Base-by-base conservation (phyloP, 92 coral and sea anemone species). In the Bergia puertoricense region DNA sequence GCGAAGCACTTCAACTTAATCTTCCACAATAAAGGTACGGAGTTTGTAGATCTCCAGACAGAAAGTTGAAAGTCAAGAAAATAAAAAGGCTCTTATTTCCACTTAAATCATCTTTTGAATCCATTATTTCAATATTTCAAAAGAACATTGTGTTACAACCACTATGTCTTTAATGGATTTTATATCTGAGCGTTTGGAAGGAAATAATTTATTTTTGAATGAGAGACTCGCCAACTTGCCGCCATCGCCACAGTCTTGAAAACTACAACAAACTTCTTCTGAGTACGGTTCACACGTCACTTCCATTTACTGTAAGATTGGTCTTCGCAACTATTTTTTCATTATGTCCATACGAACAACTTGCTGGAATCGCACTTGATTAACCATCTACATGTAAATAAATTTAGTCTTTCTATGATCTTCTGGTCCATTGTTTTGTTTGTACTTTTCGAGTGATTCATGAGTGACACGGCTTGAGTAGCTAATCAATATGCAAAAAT, bases 311-410 rank as follows among this genome's bases (percentile, higher is more conserved):
- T 68, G 74, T 68, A 68, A 68, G 74, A 68, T 68, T 68, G 74
- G 74, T 68, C 74, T 68, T 68, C 74, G 74, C 74, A 68, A 68
- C 74, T 68, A 36, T 68, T 68, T 68, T 68, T 68, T 68, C 74
- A 36, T 68, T 68, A 68, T 68, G 74, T 68, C 74, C 74, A 6
- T 68, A 68, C 37, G 74, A 68, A 68, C 38, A 36, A 68, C 74
- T 68, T 68, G 74, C 74, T 68, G 74, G 74, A 68, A 68, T 68
- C 37, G 74, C 74, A 68, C 74, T 68, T 68, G 74, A 68, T 68
- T 68, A 68, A 68, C 74, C 74, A 68, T 68, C 74, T 68, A 68
- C 74, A 68, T 68, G 74, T 68, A 68, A 66, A 66, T 18, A 66
- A 66, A 66, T 66, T 66, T 66, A 8, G 72, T 66, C 72, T 66